Conservation (phyloP, 2,113 vertebrate genomes). For the Poicephalus gulielmi region DNA sequence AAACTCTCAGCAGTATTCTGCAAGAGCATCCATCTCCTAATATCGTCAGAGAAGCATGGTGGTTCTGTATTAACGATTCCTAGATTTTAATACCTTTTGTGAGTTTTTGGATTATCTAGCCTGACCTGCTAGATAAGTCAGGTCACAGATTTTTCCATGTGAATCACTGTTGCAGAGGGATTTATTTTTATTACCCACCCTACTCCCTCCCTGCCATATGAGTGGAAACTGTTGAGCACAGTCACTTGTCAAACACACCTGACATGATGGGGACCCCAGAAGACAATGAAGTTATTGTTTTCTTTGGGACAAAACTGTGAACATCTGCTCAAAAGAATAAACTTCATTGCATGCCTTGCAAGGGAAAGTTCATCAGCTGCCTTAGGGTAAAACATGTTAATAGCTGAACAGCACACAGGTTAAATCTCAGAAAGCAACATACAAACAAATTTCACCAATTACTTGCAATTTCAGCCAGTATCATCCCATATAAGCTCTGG, state of each 20-base stretch:
- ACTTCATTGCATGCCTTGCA: fast-evolving
- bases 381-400: neutral
- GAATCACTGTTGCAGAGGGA: neutral
- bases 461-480: neutral
- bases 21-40: fast-evolving
- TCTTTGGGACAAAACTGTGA: neutral
- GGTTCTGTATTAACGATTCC: neutral
- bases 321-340: neutral
- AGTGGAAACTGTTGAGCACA: neutral
- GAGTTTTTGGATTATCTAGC: neutral
- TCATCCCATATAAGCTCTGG: neutral
- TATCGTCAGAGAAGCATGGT: fast-evolving
- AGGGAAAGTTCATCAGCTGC: neutral
- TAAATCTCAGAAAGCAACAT: neutral
- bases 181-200: neutral
- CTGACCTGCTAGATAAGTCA: neutral
- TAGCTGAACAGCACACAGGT: neutral
- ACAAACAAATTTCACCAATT: neutral
- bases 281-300: neutral
- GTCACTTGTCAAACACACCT: fast-evolving
- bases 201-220: neutral
- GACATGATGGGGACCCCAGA: neutral
- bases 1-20: neutral
- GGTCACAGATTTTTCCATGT: neutral
- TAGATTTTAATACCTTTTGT: neutral